phyloP scores from a whole-genome alignment of 1,140 invertebrate genomes.

The Antheraea mylitta region DNA sequence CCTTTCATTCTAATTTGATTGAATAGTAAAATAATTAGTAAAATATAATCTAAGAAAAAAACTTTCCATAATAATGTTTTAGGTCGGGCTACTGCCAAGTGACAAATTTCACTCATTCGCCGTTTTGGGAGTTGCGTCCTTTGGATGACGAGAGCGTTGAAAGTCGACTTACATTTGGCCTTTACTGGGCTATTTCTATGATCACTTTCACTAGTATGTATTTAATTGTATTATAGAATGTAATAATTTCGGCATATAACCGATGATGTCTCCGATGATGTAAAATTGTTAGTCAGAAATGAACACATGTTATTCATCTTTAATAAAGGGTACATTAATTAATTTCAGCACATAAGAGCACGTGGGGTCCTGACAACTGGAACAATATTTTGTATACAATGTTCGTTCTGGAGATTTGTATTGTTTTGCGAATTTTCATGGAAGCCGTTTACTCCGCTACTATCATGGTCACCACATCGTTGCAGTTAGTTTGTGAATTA shows the following conservation, averaged over 20 bases:
- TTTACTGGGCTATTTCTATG: conserved; percentile 61
- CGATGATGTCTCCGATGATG: no score
- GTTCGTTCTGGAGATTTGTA: conserved; percentile 53
- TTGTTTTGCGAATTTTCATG: conserved; percentile 54
- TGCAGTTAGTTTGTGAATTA: conserved; percentile 30
- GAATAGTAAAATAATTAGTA: no score
- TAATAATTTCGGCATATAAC: background rate
- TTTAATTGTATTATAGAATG: no score
- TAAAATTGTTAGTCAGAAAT: no score
- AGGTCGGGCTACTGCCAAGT: conserved; percentile 53
- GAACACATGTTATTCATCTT: no score
- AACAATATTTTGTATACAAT: conserved; percentile 43
- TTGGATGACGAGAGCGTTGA: conserved; percentile 38
- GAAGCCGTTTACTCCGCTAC: conserved; percentile 63
- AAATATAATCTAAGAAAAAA: no score
- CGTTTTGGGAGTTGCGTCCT: conserved; percentile 39
- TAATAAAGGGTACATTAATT: background rate
- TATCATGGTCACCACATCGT: conserved; percentile 59
- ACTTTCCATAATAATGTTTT: background rate
- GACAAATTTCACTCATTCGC: conserved; percentile 50
- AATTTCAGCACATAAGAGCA: conserved; percentile 43
- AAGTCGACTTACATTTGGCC: conserved; percentile 40
- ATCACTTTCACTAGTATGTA: conserved; percentile 54
- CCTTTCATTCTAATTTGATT: no score
- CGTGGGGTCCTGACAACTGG: conserved; percentile 30